Evolutionary conservation across 2,113 vertebrate species (phyloP), one percentile per base, ranked within the genome.

Genomic region (Oncorhynchus nerka): DNA sequence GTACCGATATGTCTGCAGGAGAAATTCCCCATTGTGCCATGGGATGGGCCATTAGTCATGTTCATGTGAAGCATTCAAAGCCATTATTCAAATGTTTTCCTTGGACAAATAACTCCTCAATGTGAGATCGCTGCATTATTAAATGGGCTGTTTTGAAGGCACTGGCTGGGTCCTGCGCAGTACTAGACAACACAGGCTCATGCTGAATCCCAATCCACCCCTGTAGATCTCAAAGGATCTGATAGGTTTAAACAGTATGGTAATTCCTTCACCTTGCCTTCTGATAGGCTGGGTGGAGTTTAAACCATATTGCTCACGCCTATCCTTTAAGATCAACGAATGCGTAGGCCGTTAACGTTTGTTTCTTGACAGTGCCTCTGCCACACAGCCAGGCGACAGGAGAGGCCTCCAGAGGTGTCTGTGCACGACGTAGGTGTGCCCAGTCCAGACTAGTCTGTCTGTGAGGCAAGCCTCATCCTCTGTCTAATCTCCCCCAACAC

Each of bases 321-420:
- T 45, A 45, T 45, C 39, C 39, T 45, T 12, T 45, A 11, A 45
- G 39, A 11, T 45, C 51, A 4, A 16, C 1, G 4, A 22, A 8
- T 62, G n/a, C 2, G 59, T 24, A 11, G 16, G 51, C 59, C 8
- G 7, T 11, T 22, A 12, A 1, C 0, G 3, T 45, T 75, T 76
- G 70, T 26, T 71, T 70, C 72, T 26, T 77, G 67, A 71, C 12
- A 1, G 11, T 3, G 3, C 83, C 76, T 66, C 79, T 61, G 80
- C 75, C 85, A 85, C 76, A 73, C 77, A 62, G 78, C 76, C 84
- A 78, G 81, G 80, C 77, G 51, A 67, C 34, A 4, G 68, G 30
- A 32, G 16, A 64, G 20, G 62, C 20, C 62, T 30, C n/a, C 1
- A 24, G 59, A 6, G 55, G 6, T 57, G 19, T 57, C 55, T 57